Conservation (phyloP, 2,888 invertebrate genomes). For the Meganola albula region DNA sequence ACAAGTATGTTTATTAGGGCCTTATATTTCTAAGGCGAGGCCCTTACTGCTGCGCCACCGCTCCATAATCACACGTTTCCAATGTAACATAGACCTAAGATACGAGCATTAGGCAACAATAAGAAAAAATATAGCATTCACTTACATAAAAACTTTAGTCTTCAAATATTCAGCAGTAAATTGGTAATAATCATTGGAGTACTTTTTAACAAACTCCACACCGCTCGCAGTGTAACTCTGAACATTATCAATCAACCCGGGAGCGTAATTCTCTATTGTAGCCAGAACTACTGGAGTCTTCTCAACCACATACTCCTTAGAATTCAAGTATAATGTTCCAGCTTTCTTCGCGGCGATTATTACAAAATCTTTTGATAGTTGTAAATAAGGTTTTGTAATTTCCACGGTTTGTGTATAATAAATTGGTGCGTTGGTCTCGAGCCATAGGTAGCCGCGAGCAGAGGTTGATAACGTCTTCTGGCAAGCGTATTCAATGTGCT, state of each 20-base stretch:
- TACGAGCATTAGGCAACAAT: too few relatives aligned
- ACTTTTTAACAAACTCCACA: slow-evolving; percentile 63
- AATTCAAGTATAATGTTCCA: slow-evolving; percentile 63
- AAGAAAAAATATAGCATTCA: too few relatives aligned
- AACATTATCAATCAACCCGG: slow-evolving; percentile 82
- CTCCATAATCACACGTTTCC: too few relatives aligned
- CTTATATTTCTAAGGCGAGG: too few relatives aligned
- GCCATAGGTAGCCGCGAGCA: slow-evolving; percentile 80
- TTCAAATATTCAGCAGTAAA: slow-evolving; percentile 79
- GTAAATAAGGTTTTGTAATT: slow-evolving; percentile 78
- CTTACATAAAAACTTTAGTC: slow-evolving; percentile 89
- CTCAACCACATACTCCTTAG: slow-evolving; percentile 66
- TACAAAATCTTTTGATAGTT: slow-evolving; percentile 78
- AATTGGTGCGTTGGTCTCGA: slow-evolving; percentile 82
- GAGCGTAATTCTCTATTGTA: slow-evolving; percentile 82
- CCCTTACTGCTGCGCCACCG: too few relatives aligned
- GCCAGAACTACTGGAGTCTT: slow-evolving; percentile 66
- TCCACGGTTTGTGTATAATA: slow-evolving; percentile 78
- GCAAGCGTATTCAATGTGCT: slow-evolving; percentile 81
- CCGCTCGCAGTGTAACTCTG: slow-evolving; percentile 66
- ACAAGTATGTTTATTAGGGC: too few relatives aligned
- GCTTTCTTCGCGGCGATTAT: slow-evolving; percentile 74
- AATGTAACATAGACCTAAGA: too few relatives aligned
- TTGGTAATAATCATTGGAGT: slow-evolving; percentile 70
- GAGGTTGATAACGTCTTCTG: slow-evolving; percentile 78